Base-by-base conservation (phyloP, 2,797 vertebrate species). In the Brachymystax lenok region DNA sequence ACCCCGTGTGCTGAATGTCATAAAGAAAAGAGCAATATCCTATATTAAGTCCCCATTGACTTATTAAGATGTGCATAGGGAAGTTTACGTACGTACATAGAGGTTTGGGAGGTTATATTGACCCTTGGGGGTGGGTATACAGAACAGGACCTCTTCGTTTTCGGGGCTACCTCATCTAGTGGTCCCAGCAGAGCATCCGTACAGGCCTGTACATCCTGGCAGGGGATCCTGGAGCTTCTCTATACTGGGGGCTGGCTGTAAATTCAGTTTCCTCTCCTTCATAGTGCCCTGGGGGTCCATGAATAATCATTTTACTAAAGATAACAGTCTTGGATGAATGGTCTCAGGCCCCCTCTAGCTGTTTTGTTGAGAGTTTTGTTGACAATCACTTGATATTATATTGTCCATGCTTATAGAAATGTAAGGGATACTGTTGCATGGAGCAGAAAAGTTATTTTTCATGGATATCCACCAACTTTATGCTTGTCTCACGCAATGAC, bases 221-320 rank as follows among this genome's bases (percentile, higher is more conserved):
- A 81, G 86, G 89, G 84, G 88, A 91, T 86, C 85, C 80, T 74
- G 40, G 75, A 89, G 5, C 75, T 86, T 83, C 90, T 80, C 79
- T 80, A 82, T 83, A 89, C 80, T 78, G 78, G 78, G 88, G 88
- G 86, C 87, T 82, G 78, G 78, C 84, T 92, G 90, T 90, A 94
- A 93, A 93, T 93, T 92, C 75, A 94, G 92, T 94, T 92, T 93
- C 40, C 40, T 46, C 80, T 74, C 74, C 85, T 90, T 79, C 83
- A 87, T 80, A 87, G 80, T 69, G 80, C 77, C 85, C 85, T 73
- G 75, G 84, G 90, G 85, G 86, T 88, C 21, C 82, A 83, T n/a
- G 28, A 79, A 80, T 61, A 85, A 83, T 82, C 86, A 88, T 84
- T 86, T 87, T 83, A 83, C 74, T 77, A 59, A 78, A 89, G 81